Conservation (phyloP, 2,113 vertebrate genomes). For the Seriola dumerili region DNA sequence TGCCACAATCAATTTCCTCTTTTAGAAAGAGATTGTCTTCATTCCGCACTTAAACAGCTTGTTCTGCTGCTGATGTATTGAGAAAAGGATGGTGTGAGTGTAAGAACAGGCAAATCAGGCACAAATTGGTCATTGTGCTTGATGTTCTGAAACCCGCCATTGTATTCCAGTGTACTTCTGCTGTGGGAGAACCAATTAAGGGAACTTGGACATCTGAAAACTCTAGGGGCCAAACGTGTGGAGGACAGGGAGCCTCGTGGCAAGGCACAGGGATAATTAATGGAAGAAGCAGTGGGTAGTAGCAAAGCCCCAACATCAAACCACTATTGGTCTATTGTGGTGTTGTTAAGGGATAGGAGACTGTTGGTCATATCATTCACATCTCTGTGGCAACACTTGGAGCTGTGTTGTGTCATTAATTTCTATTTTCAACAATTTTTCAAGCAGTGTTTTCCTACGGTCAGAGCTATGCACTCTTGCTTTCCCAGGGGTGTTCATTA, state of each 20-base stretch:
- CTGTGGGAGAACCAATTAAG: conserved; percentile 77
- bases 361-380: conserved; percentile 37
- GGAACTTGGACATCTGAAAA: conserved; percentile 55
- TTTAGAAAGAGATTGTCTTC: conserved; percentile 35
- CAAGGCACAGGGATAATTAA: conserved; percentile 67
- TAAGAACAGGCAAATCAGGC: conserved; percentile 66
- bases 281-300: conserved; percentile 39
- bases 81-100: conserved; percentile 29
- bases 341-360: conserved; percentile 28
- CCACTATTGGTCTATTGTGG: conserved; percentile 35
- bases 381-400: conserved; percentile 31
- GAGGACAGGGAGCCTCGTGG: conserved; percentile 34
- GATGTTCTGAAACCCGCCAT: conserved; percentile 66
- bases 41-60: conserved; percentile 9
- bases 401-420: conserved; percentile 62
- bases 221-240: conserved; percentile 58
- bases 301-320: conserved; percentile 47
- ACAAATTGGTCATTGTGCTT: conserved; percentile 74
- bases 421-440: conserved; percentile 49
- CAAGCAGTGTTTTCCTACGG: conserved; percentile 16
- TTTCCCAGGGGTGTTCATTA: conserved; percentile 67
- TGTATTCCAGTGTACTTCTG: conserved; percentile 57
- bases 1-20: conserved; percentile 59
- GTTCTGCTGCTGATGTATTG: conserved; percentile 57
- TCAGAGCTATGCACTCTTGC: conserved; percentile 8